phyloP scores from a whole-genome alignment of 1,140 invertebrate genomes.

The Heliothis virescens region DNA sequence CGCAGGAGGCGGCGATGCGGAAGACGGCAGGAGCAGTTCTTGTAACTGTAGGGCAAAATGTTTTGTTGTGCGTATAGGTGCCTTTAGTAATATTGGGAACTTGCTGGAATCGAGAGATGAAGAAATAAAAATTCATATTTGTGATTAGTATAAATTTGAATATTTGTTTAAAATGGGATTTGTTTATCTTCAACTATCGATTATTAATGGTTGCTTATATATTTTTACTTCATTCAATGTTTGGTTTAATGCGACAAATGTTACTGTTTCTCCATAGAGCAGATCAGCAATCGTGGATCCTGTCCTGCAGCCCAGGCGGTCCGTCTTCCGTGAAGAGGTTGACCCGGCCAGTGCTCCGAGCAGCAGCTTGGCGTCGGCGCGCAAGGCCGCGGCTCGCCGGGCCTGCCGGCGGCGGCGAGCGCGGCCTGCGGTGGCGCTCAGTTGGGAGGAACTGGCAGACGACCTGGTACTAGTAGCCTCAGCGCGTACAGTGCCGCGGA shows the following conservation, averaged over 20 bases:
- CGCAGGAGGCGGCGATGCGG: conserved; percentile 93
- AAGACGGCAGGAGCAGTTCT: conserved; percentile 93
- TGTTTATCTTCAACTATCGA: no score
- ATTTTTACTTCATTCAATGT: no score
- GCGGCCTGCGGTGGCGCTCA: conserved; percentile 53
- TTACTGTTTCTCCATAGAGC: conserved; percentile 66
- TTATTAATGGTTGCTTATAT: no score
- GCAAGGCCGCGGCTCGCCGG: conserved; percentile 55
- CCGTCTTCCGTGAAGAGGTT: conserved; percentile 76
- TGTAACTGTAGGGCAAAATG: conserved; percentile 87
- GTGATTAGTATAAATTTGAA: no score
- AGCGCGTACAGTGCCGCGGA: conserved; percentile 95
- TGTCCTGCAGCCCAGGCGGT: conserved; percentile 55
- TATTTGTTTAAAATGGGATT: no score
- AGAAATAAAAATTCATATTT: no score
- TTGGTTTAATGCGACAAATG: no score
- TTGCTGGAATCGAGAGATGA: no score
- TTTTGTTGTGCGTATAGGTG: no score
- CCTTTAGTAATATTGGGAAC: no score
- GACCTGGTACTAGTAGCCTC: conserved; percentile 95
- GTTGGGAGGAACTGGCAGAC: conserved; percentile 88
- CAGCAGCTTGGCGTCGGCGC: conserved; percentile 62
- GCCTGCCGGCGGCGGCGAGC: conserved; percentile 53
- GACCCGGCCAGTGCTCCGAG: conserved; percentile 65
- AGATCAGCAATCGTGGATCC: conserved; percentile 48